Conservation (phyloP, 1,140 invertebrate genomes). For the Fopius arisanus region DNA sequence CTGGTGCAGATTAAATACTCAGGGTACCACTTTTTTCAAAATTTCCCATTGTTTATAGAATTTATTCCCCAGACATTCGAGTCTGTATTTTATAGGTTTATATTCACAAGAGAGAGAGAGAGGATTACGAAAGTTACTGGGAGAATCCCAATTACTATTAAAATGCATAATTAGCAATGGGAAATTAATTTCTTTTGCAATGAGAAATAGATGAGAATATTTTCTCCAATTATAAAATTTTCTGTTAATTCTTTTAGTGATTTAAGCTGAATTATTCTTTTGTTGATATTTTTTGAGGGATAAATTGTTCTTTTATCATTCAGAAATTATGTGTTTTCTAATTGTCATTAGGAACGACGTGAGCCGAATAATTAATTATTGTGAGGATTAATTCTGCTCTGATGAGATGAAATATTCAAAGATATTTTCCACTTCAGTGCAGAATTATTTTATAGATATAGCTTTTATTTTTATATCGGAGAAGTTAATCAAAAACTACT, state of each 20-base stretch:
- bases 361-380: not conserved
- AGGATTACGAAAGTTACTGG: not conserved
- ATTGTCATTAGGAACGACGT: not conserved
- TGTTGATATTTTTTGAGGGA: not conserved
- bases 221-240: no score
- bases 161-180: not conserved
- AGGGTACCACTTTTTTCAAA: not conserved
- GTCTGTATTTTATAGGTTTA: not conserved
- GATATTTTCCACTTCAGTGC: not conserved
- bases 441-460: slow-evolving; percentile 21
- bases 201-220: not conserved
- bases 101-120: no score
- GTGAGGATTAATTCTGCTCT: not conserved
- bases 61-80: not conserved
- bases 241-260: no score
- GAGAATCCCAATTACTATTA: not conserved
- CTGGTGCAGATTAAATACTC: not conserved
- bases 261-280: not conserved
- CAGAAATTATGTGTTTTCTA: not conserved
- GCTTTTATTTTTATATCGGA: slow-evolving; percentile 34
- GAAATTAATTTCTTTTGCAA: not conserved
- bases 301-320: not conserved
- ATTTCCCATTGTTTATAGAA: not conserved
- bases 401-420: no score
- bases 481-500: slow-evolving; percentile 18